These are phyloP conservation scores for Zelleria hepariella DNA, from an alignment of 2,888 invertebrate genomes.

Conservation along the genomic window DNA sequence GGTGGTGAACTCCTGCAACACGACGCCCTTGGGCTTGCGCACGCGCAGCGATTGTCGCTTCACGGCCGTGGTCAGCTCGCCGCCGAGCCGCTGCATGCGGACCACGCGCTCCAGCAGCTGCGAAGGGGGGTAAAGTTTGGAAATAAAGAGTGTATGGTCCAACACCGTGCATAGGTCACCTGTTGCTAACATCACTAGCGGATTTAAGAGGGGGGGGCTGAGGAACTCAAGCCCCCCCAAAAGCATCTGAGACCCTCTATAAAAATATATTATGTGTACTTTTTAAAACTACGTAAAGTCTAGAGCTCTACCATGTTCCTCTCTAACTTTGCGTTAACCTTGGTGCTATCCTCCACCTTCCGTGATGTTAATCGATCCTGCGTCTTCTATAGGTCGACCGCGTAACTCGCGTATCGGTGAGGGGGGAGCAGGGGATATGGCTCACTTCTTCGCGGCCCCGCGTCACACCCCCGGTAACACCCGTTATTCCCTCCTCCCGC, in stretches of 20 bases:
- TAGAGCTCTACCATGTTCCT: slow-evolving; percentile 46
- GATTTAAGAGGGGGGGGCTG: too few relatives aligned
- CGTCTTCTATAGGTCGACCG: slow-evolving; percentile 37
- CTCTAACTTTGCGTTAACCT: slow-evolving; percentile 42
- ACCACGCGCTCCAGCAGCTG: slow-evolving; percentile 73
- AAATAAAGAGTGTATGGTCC: not conserved
- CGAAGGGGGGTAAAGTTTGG: slow-evolving; percentile 7
- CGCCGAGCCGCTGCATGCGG: slow-evolving; percentile 78
- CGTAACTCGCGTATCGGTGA: too few relatives aligned
- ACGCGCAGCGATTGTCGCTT: slow-evolving; percentile 48
- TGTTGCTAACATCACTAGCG: too few relatives aligned
- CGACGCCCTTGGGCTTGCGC: slow-evolving; percentile 51
- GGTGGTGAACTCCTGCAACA: slow-evolving; percentile 71
- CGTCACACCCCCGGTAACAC: too few relatives aligned
- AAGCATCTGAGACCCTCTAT: too few relatives aligned
- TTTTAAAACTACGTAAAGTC: too few relatives aligned
- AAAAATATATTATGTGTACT: too few relatives aligned
- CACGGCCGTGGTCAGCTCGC: slow-evolving; percentile 67
- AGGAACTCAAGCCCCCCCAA: too few relatives aligned
- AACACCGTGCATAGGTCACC: too few relatives aligned
- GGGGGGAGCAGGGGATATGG: too few relatives aligned
- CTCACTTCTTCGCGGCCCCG: too few relatives aligned
- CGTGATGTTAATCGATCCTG: slow-evolving; percentile 39
- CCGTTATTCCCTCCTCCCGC: too few relatives aligned
- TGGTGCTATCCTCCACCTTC: slow-evolving; percentile 32